Evolutionary conservation across 2,888 invertebrate species (phyloP).

Genomic region (Cheilosia vulpina): DNA sequence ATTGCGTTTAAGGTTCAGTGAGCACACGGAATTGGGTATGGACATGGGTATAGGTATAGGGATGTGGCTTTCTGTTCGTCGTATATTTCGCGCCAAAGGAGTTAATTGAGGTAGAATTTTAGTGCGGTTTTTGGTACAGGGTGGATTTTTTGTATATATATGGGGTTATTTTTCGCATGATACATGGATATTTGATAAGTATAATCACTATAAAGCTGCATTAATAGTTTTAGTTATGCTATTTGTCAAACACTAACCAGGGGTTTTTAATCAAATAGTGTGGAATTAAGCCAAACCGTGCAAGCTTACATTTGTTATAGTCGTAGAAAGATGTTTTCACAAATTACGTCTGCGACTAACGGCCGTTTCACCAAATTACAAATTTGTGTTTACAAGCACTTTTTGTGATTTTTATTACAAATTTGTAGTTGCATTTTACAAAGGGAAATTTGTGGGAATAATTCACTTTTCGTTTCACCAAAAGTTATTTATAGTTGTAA

Average conservation of each 20-base stretch:
- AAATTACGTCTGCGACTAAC: too few relatives aligned
- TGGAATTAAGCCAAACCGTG: too few relatives aligned
- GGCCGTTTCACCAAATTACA: too few relatives aligned
- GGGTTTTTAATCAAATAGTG: too few relatives aligned
- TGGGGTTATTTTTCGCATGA: not conserved
- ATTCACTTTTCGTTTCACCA: too few relatives aligned
- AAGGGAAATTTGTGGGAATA: too few relatives aligned
- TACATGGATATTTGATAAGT: not conserved
- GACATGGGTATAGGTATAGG: not conserved
- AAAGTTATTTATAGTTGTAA: too few relatives aligned
- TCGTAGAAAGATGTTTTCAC: too few relatives aligned
- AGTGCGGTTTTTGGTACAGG: not conserved
- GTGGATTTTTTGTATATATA: not conserved
- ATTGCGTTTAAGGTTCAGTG: slow-evolving; percentile 59
- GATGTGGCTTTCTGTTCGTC: slow-evolving; percentile 37
- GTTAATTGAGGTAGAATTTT: slow-evolving; percentile 52
- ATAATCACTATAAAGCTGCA: not conserved
- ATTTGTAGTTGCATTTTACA: too few relatives aligned
- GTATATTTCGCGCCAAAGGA: slow-evolving; percentile 29
- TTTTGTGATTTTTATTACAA: too few relatives aligned
- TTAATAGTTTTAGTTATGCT: not conserved
- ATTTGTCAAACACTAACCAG: not conserved
- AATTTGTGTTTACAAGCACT: too few relatives aligned
- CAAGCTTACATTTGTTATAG: too few relatives aligned
- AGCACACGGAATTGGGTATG: slow-evolving; percentile 34